Conservation (phyloP, 2,113 vertebrate genomes). For the Scophthalmus maximus region DNA sequence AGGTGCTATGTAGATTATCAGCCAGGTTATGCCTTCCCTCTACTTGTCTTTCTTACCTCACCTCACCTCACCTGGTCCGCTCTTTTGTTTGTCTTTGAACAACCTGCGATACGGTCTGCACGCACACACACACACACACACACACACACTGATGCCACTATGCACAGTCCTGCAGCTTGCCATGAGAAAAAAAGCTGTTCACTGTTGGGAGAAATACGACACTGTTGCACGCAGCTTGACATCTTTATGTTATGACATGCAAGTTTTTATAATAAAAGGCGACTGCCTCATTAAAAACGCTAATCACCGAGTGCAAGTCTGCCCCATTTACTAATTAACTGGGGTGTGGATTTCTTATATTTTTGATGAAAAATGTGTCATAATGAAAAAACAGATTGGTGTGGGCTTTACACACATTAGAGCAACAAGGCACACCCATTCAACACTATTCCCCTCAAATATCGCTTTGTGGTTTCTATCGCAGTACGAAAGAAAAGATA, state of each 20-base stretch:
- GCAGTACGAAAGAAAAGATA: neutral
- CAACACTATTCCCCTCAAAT: neutral
- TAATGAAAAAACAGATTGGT: neutral
- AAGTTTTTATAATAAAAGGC: neutral
- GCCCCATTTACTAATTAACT: too few species aligned
- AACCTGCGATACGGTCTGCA: neutral
- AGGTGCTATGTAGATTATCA: too few species aligned
- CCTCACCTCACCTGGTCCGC: neutral
- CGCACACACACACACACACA: neutral
- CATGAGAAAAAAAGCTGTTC: too few species aligned
- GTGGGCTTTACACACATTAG: neutral
- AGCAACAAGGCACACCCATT: too few species aligned
- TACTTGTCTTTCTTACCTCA: neutral
- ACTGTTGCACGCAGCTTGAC: neutral
- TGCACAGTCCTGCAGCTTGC: neutral
- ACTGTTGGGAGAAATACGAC: neutral
- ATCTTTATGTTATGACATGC: neutral
- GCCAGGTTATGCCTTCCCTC: neutral
- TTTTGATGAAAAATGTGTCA: neutral
- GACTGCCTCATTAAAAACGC: neutral
- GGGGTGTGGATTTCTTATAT: too few species aligned
- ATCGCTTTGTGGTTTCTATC: neutral
- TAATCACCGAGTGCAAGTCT: neutral
- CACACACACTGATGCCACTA: neutral
- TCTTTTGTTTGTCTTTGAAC: constrained; percentile 1